These are phyloP conservation scores for Prenolepis imparis DNA, from an alignment of 2,888 invertebrate species.

Conservation along the genomic window DNA sequence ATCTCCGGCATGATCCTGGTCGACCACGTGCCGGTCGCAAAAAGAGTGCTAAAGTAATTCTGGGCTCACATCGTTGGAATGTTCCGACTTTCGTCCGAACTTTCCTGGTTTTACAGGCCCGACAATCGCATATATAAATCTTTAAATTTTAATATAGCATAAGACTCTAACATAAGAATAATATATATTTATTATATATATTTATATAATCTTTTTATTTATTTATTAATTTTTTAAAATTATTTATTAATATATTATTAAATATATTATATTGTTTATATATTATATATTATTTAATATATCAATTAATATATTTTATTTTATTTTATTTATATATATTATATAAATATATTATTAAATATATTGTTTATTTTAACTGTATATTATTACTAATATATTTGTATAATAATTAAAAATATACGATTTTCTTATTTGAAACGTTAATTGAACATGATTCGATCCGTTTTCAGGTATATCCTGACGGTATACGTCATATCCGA, in stretches of 20 bases:
- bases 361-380: no score
- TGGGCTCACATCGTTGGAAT: constrained; percentile 84
- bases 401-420: not conserved
- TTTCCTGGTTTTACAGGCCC: constrained; percentile 82
- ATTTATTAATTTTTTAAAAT: no score
- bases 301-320: no score
- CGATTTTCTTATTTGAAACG: constrained; percentile 9
- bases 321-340: no score
- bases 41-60: constrained; percentile 81
- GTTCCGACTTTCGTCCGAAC: constrained; percentile 74
- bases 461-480: constrained; percentile 94
- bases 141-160: not conserved
- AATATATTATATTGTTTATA: no score
- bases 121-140: constrained; percentile 71
- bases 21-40: constrained; percentile 84
- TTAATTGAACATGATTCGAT: not conserved
- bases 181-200: no score
- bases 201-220: no score
- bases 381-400: no score
- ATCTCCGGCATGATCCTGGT: constrained; percentile 85
- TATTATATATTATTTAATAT: no score
- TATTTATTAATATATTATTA: no score
- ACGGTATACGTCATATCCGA: constrained; percentile 99
- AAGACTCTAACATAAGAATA: not conserved
- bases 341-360: no score